Evolutionary conservation across 2,113 vertebrate genomes (phyloP).

Genomic region (Corythornis vintsioides): DNA sequence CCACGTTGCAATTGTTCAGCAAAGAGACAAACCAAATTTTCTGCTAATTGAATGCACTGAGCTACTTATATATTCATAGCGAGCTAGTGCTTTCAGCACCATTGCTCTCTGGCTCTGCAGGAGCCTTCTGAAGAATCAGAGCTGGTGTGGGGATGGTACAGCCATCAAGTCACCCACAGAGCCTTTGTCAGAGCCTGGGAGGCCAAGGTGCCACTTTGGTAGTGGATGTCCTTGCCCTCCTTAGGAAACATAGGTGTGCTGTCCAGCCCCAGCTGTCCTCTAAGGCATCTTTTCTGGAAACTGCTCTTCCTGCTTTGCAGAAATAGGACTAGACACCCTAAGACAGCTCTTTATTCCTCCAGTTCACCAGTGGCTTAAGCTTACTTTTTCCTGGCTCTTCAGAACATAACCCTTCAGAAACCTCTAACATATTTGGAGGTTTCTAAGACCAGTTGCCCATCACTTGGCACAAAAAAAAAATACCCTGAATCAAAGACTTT

Average conservation of each 20-base stretch:
- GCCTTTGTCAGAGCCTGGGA: background rate
- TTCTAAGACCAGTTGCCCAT: background rate
- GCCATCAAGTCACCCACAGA: background rate
- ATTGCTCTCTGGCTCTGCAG: background rate
- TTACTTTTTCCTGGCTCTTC: background rate
- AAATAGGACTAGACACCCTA: background rate
- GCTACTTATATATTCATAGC: constrained; percentile 19
- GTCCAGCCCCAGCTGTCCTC: background rate
- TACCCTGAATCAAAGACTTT: background rate
- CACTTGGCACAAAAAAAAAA: background rate
- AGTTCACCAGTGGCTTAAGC: background rate
- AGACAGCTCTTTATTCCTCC: background rate
- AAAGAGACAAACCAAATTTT: constrained; percentile 46
- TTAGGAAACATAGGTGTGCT: background rate
- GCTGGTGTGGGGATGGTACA: background rate
- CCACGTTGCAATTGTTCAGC: constrained; percentile 47
- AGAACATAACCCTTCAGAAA: background rate
- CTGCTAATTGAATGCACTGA: constrained; percentile 61
- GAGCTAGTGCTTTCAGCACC: constrained; percentile 22
- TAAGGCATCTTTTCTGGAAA: background rate
- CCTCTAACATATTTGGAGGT: background rate
- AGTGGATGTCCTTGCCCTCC: background rate
- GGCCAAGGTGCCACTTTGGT: background rate
- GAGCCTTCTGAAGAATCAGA: background rate
- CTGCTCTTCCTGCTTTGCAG: background rate